These are phyloP conservation scores for Heliconius aoede DNA, from an alignment of 2,888 invertebrate species.

Conservation along the genomic window DNA sequence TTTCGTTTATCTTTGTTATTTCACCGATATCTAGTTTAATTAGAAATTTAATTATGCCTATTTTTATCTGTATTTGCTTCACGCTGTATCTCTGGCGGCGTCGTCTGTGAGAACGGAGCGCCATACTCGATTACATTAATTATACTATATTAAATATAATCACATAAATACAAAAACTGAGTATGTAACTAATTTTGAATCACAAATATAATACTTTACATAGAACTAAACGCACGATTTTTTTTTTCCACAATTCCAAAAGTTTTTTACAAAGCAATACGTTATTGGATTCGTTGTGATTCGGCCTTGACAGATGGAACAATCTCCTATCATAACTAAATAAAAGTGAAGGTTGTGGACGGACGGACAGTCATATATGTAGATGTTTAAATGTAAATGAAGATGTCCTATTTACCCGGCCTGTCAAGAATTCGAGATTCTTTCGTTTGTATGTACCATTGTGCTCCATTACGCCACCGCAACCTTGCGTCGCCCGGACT, in stretches of 20 bases:
- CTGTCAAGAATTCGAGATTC: constrained; percentile 42
- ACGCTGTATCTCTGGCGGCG: too few species aligned
- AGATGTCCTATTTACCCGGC: constrained; percentile 43
- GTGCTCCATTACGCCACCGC: constrained; percentile 57
- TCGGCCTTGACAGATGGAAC: constrained; percentile 41
- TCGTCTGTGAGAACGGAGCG: too few species aligned
- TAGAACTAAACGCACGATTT: neutral
- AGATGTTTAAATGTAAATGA: constrained; percentile 42
- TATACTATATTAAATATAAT: too few species aligned
- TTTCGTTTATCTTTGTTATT: neutral
- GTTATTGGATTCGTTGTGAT: constrained; percentile 13
- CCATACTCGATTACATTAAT: too few species aligned
- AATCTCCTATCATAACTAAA: constrained; percentile 40
- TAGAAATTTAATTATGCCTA: neutral
- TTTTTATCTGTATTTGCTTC: too few species aligned
- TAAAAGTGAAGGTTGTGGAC: constrained; percentile 44
- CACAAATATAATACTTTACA: neutral
- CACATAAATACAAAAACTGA: neutral
- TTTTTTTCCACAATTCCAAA: neutral
- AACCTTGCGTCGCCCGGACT: constrained; percentile 71
- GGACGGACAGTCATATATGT: constrained; percentile 39
- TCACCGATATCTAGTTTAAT: neutral
- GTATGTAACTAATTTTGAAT: neutral
- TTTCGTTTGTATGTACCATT: constrained; percentile 46
- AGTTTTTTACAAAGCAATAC: neutral